Percentiles rank a stretch among this genome's conserved stretches.
phyloP scores from a whole-genome alignment of 2,888 invertebrate genomes.

The Macrophya annulata region DNA sequence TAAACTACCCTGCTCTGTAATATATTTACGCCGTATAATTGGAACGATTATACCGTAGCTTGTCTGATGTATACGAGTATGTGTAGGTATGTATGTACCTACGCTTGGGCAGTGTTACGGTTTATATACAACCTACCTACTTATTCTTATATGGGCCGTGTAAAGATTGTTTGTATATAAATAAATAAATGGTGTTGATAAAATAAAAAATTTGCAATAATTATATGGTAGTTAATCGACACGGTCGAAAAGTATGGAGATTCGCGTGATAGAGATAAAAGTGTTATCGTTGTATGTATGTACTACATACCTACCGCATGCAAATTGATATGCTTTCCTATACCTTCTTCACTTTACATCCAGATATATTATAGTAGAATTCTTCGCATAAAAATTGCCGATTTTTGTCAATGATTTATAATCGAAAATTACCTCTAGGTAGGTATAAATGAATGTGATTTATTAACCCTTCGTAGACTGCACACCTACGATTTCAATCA shows the following conservation, averaged over 20 bases:
- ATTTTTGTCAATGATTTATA: too few relatives aligned
- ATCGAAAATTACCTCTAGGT: neutral
- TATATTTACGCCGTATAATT: constrained; percentile 38
- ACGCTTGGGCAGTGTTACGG: too few relatives aligned
- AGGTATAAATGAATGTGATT: neutral
- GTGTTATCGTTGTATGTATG: neutral
- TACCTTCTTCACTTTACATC: neutral
- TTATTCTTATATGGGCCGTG: neutral
- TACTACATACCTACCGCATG: too few relatives aligned
- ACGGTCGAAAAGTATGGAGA: neutral
- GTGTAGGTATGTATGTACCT: neutral
- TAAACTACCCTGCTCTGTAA: constrained; percentile 21
- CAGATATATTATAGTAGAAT: neutral
- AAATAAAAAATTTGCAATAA: neutral
- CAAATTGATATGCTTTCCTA: neutral
- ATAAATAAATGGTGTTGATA: constrained; percentile 14
- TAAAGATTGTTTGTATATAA: constrained; percentile 10
- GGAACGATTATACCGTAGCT: constrained; percentile 18
- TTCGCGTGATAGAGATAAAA: neutral
- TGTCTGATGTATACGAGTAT: neutral
- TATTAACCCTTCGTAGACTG: too few relatives aligned
- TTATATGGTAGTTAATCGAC: constrained; percentile 1
- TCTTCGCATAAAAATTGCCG: neutral
- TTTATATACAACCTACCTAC: too few relatives aligned
- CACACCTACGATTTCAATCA: too few relatives aligned